Conservation (phyloP, 2,113 vertebrate species). For the Sigmodon hispidus region DNA sequence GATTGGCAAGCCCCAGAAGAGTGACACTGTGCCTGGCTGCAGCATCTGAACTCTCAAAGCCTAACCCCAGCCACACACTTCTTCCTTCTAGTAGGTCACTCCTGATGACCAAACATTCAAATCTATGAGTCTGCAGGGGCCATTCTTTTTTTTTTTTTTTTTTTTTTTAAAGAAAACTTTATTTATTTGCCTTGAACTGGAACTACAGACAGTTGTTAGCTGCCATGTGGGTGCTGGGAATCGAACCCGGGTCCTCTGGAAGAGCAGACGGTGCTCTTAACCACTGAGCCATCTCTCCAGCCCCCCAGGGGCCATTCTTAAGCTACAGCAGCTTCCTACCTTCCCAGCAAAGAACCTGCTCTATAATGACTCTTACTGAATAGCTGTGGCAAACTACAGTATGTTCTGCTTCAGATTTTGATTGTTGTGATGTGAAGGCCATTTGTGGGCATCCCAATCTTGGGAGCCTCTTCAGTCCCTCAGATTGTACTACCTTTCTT, state of each 20-base stretch:
- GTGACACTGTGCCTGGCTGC: neutral
- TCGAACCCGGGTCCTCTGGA: too few relatives aligned
- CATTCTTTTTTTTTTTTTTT: too few relatives aligned
- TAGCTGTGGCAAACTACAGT: neutral
- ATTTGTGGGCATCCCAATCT: constrained; percentile 7
- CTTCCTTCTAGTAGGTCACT: neutral
- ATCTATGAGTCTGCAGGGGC: neutral
- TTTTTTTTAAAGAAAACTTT: too few relatives aligned
- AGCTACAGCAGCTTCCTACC: neutral
- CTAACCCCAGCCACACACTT: neutral
- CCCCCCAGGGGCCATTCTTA: too few relatives aligned
- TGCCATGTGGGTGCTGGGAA: too few relatives aligned
- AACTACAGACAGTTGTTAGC: too few relatives aligned
- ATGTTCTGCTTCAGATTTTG: neutral
- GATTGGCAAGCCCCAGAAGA: neutral
- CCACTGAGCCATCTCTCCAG: too few relatives aligned
- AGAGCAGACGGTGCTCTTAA: too few relatives aligned
- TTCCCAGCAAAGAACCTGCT: neutral
- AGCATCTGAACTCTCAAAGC: neutral
- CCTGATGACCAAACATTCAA: neutral
- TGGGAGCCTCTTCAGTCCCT: neutral
- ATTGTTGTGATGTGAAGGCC: neutral
- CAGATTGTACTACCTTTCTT: neutral
- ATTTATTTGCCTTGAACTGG: too few relatives aligned
- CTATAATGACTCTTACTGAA: neutral